Conservation (phyloP, 2,113 vertebrate species). For the Chloropsis hardwickii region DNA sequence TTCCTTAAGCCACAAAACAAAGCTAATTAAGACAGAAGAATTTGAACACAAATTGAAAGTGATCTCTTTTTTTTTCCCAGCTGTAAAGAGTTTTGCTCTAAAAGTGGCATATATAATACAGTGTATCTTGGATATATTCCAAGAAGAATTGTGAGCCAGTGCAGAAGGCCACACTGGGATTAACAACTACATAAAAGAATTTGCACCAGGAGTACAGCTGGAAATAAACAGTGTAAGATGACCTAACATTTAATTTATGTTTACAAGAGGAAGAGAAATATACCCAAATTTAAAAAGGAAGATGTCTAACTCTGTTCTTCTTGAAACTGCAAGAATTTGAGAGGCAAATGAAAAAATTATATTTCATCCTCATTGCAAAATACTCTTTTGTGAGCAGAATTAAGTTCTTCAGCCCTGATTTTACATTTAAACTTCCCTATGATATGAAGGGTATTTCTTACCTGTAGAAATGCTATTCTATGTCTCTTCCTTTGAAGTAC, state of each 20-base stretch:
- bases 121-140: conserved; percentile 67
- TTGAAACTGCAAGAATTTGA: background rate
- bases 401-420: background rate
- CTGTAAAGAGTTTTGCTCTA: conserved; percentile 43
- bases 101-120: conserved; percentile 62
- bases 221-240: conserved; percentile 16
- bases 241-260: background rate
- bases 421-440: background rate
- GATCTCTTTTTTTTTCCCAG: background rate
- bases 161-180: conserved; percentile 46
- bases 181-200: conserved; percentile 46
- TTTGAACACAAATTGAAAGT: conserved; percentile 67
- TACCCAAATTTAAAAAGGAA: background rate
- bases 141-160: conserved; percentile 62
- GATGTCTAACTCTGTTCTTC: background rate
- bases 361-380: background rate
- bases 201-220: background rate
- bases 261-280: background rate
- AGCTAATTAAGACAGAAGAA: conserved; percentile 75
- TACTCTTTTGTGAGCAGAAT: background rate
- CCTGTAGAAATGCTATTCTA: background rate
- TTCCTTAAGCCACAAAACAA: conserved; percentile 67
- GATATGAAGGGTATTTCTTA: background rate
- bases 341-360: background rate
- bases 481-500: background rate